Conservation (phyloP, 2,888 invertebrate species). For the Drosophila ezoana region DNA sequence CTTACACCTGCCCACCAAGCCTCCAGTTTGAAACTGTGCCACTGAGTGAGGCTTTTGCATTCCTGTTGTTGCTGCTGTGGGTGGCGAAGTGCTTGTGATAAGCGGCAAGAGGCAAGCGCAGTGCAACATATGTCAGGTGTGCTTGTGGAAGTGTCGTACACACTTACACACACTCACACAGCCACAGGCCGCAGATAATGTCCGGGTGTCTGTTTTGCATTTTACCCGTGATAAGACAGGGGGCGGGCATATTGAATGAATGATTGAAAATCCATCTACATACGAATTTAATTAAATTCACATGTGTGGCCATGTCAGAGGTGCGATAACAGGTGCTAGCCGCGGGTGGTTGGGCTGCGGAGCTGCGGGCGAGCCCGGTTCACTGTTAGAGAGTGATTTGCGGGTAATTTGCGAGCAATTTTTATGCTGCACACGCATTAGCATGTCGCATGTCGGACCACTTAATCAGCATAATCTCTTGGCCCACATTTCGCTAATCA, state of each 20-base stretch:
- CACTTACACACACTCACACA: constrained; percentile 8
- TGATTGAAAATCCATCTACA: constrained; percentile 74
- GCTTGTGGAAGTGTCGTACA: constrained; percentile 18
- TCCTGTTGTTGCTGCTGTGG: constrained; percentile 17
- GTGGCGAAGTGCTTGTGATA: constrained; percentile 31
- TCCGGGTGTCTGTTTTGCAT: constrained; percentile 50
- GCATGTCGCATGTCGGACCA: constrained; percentile 27
- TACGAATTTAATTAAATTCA: constrained; percentile 66
- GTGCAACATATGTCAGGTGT: constrained; percentile 45
- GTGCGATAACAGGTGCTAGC: constrained; percentile 20
- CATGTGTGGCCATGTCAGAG: constrained; percentile 29
- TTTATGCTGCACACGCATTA: constrained; percentile 42
- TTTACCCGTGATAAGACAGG: constrained; percentile 53
- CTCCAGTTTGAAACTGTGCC: constrained; percentile 58
- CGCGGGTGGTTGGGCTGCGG: background rate
- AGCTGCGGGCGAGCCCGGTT: constrained; percentile 28
- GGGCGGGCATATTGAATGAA: constrained; percentile 7
- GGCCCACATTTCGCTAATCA: constrained; percentile 66
- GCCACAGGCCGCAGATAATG: constrained; percentile 17
- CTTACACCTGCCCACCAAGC: constrained; percentile 34
- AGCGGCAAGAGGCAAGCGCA: constrained; percentile 25
- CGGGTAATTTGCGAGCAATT: constrained; percentile 67
- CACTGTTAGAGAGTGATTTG: constrained; percentile 43
- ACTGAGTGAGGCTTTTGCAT: constrained; percentile 54
- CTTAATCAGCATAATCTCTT: constrained; percentile 62